phyloP scores from a whole-genome alignment of 2,888 invertebrate species.

The Drosophila emarginata region DNA sequence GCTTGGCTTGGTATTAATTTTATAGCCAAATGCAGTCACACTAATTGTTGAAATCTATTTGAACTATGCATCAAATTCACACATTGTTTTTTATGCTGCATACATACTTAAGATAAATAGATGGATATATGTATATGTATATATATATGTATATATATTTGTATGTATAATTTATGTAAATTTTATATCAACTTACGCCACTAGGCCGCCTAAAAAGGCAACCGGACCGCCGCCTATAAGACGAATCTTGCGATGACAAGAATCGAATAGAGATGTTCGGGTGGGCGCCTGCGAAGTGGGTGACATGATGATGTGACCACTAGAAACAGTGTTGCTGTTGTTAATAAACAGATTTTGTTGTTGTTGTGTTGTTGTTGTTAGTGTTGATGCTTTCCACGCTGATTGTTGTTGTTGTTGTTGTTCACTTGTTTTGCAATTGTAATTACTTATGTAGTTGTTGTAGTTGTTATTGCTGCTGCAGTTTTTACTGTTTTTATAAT shows the following conservation, averaged over 20 bases:
- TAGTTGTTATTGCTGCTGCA: slow-evolving; percentile 35
- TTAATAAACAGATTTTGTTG: slow-evolving; percentile 42
- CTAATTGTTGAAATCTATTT: too few species aligned
- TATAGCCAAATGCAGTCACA: too few species aligned
- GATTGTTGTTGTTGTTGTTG: slow-evolving; percentile 55
- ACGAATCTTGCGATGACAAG: slow-evolving; percentile 89
- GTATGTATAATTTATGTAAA: slow-evolving; percentile 4
- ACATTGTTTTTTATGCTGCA: too few species aligned
- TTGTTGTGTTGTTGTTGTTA: slow-evolving; percentile 29
- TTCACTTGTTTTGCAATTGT: slow-evolving; percentile 72
- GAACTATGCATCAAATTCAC: too few species aligned
- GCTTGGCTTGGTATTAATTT: too few species aligned
- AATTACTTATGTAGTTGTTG: slow-evolving; percentile 66
- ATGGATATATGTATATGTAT: not conserved
- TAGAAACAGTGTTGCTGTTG: slow-evolving; percentile 30
- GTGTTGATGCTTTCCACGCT: slow-evolving; percentile 35
- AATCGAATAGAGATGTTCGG: slow-evolving; percentile 87
- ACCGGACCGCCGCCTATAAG: slow-evolving; percentile 87
- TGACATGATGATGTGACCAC: slow-evolving; percentile 67
- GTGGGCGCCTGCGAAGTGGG: slow-evolving; percentile 82
- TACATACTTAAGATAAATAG: too few species aligned
- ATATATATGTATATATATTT: not conserved
- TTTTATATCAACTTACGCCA: slow-evolving; percentile 85
- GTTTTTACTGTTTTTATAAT: slow-evolving; percentile 74
- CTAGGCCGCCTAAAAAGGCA: slow-evolving; percentile 87